These are phyloP conservation scores for Ophioninae sp. DNA, from an alignment of 2,888 invertebrate genomes.

Conservation along the genomic window DNA sequence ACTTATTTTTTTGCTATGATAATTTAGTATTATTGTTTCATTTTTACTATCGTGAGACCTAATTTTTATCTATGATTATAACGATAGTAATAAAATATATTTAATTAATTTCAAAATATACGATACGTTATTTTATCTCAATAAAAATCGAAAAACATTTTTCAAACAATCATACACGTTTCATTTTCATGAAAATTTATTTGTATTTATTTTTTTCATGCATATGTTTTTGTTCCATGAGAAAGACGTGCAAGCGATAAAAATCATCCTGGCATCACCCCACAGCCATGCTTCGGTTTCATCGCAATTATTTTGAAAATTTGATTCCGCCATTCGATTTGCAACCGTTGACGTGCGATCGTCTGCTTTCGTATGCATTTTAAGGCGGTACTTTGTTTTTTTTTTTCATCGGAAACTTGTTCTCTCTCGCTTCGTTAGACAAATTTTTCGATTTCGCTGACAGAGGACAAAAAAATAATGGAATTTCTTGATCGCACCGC, in stretches of 20 bases:
- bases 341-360: conserved; percentile 9
- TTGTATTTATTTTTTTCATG: background rate
- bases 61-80: background rate
- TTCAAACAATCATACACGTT: background rate
- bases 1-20: background rate
- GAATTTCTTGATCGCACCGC: conserved; percentile 34
- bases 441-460: conserved; percentile 41
- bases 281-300: background rate
- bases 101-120: background rate
- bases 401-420: conserved; percentile 22
- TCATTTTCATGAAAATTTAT: background rate
- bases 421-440: conserved; percentile 14
- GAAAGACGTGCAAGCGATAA: background rate
- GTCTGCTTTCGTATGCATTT: background rate
- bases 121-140: no score
- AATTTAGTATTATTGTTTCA: background rate
- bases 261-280: background rate
- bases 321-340: background rate
- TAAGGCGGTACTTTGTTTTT: conserved; percentile 31
- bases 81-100: background rate
- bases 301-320: background rate
- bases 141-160: background rate
- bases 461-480: conserved; percentile 4
- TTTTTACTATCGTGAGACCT: background rate
- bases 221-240: conserved; percentile 8